Base-by-base conservation (phyloP, 30 jellyfish, hydroid and myxozoan genomes). In the Calvadosia cruxmelitensis region DNA sequence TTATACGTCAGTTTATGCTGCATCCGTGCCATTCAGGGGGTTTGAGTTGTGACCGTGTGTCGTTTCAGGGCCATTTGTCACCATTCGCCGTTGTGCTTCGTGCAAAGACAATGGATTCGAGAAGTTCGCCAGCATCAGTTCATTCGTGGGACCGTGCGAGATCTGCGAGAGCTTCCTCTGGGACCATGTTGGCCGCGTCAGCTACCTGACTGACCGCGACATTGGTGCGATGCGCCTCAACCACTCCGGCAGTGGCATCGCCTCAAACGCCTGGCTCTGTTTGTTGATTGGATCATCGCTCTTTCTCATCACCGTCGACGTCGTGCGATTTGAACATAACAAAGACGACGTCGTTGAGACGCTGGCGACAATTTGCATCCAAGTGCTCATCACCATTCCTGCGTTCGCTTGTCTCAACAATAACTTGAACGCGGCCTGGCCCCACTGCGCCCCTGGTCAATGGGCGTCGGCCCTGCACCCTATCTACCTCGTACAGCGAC, bases 381-480 rank as follows among this genome's bases (percentile, higher is more conserved):
- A 89, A 53, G 69, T 63, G 20, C 63, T 89, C 57, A 69, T 89
- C 53, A 69, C 93, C 12, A 50, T 89, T 3, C 98, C 98, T 3
- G 87, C 89, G 1, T 62, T 89, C 29, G 81, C 81, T 25, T 72
- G 84, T n/a, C 48, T 72, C 28, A 66, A 69, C 29, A 81, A 95
- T 77, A 89, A 79, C 25, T 28, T 89, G 29, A 65, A 80, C 66
- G 36, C 86, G 27, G 68, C 95, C 1, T 89, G 84, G 83, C 98
- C 94, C 2, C 76, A 61, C 24, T 70, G 73, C 27, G 98, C 98
- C 2, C 98, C 98, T 1, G 98, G 98, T 15, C 63, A 67, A 36
- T 89, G 98, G 98, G 84, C 98, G 3, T 79, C 93, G 23, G 98
- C 95, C 13, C 42, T 89, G n/a, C 68, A 84, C 70, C 98, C 98